A percentile compares a stretch with the other conserved stretches of the same genome.
phyloP scores from a whole-genome alignment of 1,140 invertebrate genomes.

The Globodera rostochiensis region DNA sequence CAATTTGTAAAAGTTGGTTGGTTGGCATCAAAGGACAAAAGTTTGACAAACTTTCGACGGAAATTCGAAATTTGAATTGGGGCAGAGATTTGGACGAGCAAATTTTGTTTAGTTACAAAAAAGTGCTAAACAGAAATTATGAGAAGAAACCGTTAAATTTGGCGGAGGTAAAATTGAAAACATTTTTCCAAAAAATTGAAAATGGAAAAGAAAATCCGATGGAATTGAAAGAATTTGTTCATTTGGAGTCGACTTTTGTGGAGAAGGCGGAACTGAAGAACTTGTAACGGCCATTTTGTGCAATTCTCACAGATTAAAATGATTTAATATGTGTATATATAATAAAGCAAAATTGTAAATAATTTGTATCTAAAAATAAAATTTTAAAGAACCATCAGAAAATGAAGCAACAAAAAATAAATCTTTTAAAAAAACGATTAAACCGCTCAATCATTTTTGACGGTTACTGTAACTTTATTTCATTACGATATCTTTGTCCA shows the following conservation, averaged over 20 bases:
- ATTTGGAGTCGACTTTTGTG: not conserved
- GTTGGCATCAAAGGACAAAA: not conserved
- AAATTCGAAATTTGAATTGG: not conserved
- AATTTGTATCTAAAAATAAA: too few species aligned
- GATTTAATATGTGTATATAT: too few species aligned
- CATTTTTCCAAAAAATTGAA: constrained; percentile 2
- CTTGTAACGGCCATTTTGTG: not conserved
- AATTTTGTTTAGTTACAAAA: not conserved
- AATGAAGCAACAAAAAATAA: too few species aligned
- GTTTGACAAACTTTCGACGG: not conserved
- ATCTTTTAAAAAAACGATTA: too few species aligned
- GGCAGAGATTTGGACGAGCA: not conserved
- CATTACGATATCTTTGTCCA: too few species aligned
- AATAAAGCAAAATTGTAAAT: not conserved
- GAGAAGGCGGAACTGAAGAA: not conserved
- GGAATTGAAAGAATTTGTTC: not conserved
- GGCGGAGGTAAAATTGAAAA: not conserved
- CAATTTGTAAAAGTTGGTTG: not conserved
- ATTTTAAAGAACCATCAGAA: too few species aligned
- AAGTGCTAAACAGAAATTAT: not conserved
- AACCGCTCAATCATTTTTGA: too few species aligned
- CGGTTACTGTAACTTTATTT: too few species aligned
- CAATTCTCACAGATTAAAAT: too few species aligned
- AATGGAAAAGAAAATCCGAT: not conserved
- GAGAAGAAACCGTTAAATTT: not conserved